These are phyloP conservation scores for Tragelaphus imberbis DNA, from an alignment of 2,113 vertebrate genomes.

Conservation along the genomic window DNA sequence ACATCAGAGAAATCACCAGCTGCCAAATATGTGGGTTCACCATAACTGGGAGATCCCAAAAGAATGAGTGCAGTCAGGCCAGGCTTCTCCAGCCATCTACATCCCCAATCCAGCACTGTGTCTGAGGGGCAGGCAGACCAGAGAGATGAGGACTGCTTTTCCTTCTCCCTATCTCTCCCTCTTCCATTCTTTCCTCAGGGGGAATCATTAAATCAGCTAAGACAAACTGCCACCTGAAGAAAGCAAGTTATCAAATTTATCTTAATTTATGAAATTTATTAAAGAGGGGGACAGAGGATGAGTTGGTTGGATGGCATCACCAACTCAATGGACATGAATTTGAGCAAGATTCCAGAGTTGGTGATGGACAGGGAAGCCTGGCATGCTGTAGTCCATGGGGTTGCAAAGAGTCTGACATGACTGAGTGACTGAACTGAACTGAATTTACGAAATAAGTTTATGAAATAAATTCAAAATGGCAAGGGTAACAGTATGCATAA, in stretches of 20 bases:
- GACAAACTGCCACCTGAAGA: neutral
- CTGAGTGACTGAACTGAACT: neutral
- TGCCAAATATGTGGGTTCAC: neutral
- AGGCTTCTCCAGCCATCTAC: neutral
- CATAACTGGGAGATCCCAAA: neutral
- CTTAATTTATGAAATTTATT: neutral
- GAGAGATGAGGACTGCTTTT: neutral
- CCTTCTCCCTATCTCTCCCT: neutral
- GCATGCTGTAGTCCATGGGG: neutral
- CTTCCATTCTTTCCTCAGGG: neutral
- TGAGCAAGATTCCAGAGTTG: neutral
- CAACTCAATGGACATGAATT: neutral
- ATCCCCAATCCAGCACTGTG: too few relatives aligned
- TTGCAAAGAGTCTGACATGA: neutral
- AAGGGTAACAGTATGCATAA: neutral
- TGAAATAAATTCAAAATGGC: neutral
- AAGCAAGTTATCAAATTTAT: neutral
- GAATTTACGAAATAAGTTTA: neutral
- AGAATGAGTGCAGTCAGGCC: neutral
- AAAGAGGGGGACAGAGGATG: neutral
- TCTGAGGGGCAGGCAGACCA: neutral
- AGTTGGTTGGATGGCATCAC: neutral
- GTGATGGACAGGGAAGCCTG: neutral
- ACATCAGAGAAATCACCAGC: neutral
- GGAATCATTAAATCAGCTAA: neutral